phyloP scores from a whole-genome alignment of 2,797 vertebrate genomes.

The Falco peregrinus region DNA sequence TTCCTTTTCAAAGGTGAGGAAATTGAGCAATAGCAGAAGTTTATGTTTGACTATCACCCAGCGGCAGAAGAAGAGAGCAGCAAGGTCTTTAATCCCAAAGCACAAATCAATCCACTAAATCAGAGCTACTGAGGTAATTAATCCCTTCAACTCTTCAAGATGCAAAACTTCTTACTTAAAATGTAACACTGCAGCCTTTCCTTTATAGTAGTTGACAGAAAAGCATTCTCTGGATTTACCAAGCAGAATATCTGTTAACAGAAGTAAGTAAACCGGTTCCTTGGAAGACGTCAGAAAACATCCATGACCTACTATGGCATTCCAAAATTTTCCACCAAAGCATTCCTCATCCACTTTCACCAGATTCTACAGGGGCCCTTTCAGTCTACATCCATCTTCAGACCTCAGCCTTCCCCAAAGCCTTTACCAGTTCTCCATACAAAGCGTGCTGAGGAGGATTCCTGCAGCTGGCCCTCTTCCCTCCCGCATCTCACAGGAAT shows the following conservation, averaged over 20 bases:
- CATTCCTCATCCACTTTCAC: neutral
- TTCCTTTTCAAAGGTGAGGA: neutral
- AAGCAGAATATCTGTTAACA: neutral
- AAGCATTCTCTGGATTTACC: neutral
- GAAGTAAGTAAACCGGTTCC: neutral
- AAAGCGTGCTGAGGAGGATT: neutral
- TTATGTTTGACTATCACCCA: conserved; percentile 49
- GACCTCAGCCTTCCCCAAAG: neutral
- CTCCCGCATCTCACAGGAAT: neutral
- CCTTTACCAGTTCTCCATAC: neutral
- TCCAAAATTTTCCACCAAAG: neutral
- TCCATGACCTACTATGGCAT: neutral
- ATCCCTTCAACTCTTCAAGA: neutral
- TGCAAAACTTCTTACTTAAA: neutral
- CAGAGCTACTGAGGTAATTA: neutral
- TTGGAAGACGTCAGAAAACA: neutral
- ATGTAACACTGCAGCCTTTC: neutral
- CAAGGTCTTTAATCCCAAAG: neutral
- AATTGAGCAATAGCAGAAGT: neutral
- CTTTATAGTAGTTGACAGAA: neutral
- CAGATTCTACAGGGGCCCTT: neutral
- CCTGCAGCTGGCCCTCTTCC: neutral
- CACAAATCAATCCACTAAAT: neutral
- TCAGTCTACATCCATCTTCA: neutral
- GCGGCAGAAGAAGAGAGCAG: conserved; percentile 20